phyloP scores from a whole-genome alignment of 2,113 vertebrate genomes.

The Centropus bengalensis region DNA sequence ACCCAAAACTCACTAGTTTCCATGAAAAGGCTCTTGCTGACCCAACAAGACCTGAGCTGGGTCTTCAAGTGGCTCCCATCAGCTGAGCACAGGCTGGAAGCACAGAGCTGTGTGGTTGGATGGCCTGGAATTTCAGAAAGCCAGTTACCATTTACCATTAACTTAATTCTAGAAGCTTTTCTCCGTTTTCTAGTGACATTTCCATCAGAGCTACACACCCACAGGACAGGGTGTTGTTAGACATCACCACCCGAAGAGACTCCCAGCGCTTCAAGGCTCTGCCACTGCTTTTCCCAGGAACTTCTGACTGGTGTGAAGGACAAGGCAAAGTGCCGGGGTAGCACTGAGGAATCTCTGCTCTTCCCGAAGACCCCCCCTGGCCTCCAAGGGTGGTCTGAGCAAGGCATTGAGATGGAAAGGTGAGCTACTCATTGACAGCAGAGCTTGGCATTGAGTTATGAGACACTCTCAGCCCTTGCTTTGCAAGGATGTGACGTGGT shows the following conservation, averaged over 20 bases:
- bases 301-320: rapidly evolving
- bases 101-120: rapidly evolving
- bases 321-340: rapidly evolving
- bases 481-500: background rate
- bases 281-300: background rate
- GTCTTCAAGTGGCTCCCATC: rapidly evolving
- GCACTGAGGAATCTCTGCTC: background rate
- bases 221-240: rapidly evolving
- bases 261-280: background rate
- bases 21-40: background rate
- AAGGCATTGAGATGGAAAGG: background rate
- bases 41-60: background rate
- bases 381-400: rapidly evolving
- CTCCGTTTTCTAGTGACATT: rapidly evolving
- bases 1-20: background rate
- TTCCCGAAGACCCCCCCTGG: background rate
- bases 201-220: background rate
- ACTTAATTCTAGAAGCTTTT: background rate
- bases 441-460: background rate
- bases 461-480: background rate
- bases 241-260: rapidly evolving
- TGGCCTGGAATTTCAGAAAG: rapidly evolving
- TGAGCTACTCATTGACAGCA: background rate
- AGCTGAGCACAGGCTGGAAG: background rate
- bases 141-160: background rate